Base-by-base conservation (phyloP, 2,888 invertebrate genomes). In the Watsonalla cultraria region DNA sequence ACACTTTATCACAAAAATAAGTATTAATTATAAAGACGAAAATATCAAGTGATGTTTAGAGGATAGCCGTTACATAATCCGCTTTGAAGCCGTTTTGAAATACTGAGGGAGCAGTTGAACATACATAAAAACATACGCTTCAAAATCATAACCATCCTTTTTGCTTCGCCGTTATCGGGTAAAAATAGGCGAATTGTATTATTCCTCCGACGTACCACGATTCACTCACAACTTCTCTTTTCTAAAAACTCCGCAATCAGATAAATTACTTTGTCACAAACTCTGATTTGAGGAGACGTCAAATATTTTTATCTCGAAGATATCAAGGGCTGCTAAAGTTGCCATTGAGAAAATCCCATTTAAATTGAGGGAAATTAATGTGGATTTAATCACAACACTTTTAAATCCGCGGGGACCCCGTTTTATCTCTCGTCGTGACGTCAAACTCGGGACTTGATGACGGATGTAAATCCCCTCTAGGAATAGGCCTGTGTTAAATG, bases 351-450 rank as follows among this genome's bases (percentile, higher is more conserved):
- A 78, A 82, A 82, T 78, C 76, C 76, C 59, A 74, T 68, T 78
- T 71, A 75, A 76, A 82, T 79, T 79, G 72, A 72, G 72, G 66
- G 67, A 72, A 80, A 79, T 84, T 78, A 79, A 78, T 78, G 72
- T 74, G 65, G 70, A 76, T 72, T 73, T 78, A 74, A 78, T 72
- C 71, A 68, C 66, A 74, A 70, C 72, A 72, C 65, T 65, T 60
- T 60, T 65, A 64, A 67, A 66, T 66, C 61, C 64, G 50, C 50
- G 57, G 61, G 64, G 64, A 61, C 56, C 57, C 61, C 56, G 58
- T 63, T 63, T 69, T 71, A 75, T 74, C 74, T 73, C 55, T 53
- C 46, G 54, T 61, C 62, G 54, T 60, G 57, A 64, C 61, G 74
- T 71, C 68, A 69, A 67, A 68, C 72, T 64, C 66, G 68, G 59